Conservation (phyloP, 2,797 vertebrate species). For the Esox lucius region DNA sequence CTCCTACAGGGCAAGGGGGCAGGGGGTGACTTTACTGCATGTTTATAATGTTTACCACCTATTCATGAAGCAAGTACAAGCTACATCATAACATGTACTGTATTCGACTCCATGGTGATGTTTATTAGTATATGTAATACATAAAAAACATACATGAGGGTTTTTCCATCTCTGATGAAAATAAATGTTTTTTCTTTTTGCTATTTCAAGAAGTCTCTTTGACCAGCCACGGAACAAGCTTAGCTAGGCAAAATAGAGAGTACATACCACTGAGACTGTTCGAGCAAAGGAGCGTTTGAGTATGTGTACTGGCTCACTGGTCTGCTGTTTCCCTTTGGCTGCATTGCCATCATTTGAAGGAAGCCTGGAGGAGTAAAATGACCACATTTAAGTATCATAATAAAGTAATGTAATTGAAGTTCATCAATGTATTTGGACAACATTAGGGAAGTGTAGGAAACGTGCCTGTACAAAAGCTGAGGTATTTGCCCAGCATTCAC, state of each 20-base stretch:
- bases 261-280: slow-evolving; percentile 92
- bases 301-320: slow-evolving; percentile 96
- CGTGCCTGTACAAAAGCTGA: slow-evolving; percentile 93
- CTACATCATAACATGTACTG: neutral
- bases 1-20: slow-evolving; percentile 74
- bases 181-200: neutral
- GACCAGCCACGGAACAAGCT: too few relatives aligned
- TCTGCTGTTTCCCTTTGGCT: slow-evolving; percentile 96
- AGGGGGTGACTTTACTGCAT: neutral
- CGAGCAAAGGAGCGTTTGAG: slow-evolving; percentile 96
- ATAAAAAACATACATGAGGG: neutral
- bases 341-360: slow-evolving; percentile 96
- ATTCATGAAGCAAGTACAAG: neutral
- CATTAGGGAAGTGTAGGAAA: neutral
- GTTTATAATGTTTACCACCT: neutral
- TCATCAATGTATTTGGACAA: neutral
- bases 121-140: neutral
- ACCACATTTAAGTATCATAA: neutral
- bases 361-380: slow-evolving; percentile 72
- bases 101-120: neutral
- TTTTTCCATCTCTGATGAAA: neutral
- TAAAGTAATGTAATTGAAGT: neutral
- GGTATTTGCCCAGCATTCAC: slow-evolving; percentile 99
- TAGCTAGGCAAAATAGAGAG: neutral
- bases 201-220: neutral